Evolutionary conservation across 2,113 vertebrate species (phyloP), one percentile per base, ranked within the genome.

Genomic region (Nibea albiflora): DNA sequence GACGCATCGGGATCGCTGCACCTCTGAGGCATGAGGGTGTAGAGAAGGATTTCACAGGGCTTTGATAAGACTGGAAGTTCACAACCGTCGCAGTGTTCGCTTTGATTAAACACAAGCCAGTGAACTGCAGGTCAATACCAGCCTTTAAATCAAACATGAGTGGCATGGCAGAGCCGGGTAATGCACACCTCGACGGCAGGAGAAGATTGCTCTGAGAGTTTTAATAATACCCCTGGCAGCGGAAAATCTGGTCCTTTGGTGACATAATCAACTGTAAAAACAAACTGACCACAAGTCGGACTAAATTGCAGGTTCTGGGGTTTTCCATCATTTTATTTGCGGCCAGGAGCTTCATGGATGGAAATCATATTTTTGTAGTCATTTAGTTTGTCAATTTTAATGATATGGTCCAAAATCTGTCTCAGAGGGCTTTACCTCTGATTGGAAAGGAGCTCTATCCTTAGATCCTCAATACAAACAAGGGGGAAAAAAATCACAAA

Each of bases 61-160:
- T 91, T 84, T 81, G 78, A 92, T 85, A 74, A 82, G 79, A 82
- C 76, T 83, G 87, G 76, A 74, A 76, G 73, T 81, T 92, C 60
- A 80, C 81, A 83, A 58, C 44, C 54, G 14, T 84, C 26, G 19
- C 84, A 19, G 66, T 64, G 76, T 87, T 93, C 81, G 28, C 88
- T 93, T 87, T 91, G 85, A 92, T 89, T 90, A 92, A 90, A 83
- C 75, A 91, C 76, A 49, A 88, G 75, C 80, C 73, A 17, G 67
- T 68, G 73, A 87, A 88, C 69, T 82, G 80, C 77, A 53, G 90
- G 85, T 94, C 88, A 90, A 88, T 81, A 88, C 31, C n/a, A 44
- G 76, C 76, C 78, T 79, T 68, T 81, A 88, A 86, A 88, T 85
- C 80, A 84, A 83, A 88, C 75, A 76, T 20, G 14, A 70, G 47